These are phyloP conservation scores for Platycheirus albimanus DNA, from an alignment of 2,888 invertebrate genomes.

Conservation along the genomic window DNA sequence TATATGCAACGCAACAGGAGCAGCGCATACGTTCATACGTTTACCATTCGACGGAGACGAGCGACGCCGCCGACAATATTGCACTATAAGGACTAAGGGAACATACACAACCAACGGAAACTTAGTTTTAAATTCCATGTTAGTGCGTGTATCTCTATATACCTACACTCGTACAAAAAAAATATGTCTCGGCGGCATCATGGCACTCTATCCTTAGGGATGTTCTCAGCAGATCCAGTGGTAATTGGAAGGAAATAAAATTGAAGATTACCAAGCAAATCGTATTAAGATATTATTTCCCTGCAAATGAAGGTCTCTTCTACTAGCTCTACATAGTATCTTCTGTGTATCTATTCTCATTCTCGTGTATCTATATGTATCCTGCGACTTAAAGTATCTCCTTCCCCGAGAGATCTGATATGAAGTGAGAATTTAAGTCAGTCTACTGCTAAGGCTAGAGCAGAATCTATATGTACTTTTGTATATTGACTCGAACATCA, in stretches of 20 bases:
- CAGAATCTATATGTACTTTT: neutral
- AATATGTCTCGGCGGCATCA: too few relatives aligned
- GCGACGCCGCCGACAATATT: too few relatives aligned
- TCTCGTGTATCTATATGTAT: conserved; percentile 4
- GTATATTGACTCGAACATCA: conserved; percentile 24
- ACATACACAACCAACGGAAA: neutral
- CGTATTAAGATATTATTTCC: conserved; percentile 69
- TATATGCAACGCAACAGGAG: conserved; percentile 31
- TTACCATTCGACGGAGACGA: too few relatives aligned
- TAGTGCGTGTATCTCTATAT: neutral
- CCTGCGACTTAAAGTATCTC: neutral
- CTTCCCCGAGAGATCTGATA: neutral
- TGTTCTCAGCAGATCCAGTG: conserved; percentile 39
- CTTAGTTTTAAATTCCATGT: neutral
- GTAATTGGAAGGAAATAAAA: conserved; percentile 70
- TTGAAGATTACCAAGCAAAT: conserved; percentile 66
- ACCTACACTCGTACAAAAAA: too few relatives aligned
- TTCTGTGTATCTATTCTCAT: neutral
- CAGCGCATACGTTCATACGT: neutral
- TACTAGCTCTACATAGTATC: neutral
- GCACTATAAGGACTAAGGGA: neutral
- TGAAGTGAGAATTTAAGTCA: conserved; percentile 15
- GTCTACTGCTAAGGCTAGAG: neutral
- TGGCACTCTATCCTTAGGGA: conserved; percentile 23
- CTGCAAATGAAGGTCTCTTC: conserved; percentile 48